These are phyloP conservation scores for Lithosia quadra DNA, from an alignment of 2,888 invertebrate genomes.

Conservation along the genomic window DNA sequence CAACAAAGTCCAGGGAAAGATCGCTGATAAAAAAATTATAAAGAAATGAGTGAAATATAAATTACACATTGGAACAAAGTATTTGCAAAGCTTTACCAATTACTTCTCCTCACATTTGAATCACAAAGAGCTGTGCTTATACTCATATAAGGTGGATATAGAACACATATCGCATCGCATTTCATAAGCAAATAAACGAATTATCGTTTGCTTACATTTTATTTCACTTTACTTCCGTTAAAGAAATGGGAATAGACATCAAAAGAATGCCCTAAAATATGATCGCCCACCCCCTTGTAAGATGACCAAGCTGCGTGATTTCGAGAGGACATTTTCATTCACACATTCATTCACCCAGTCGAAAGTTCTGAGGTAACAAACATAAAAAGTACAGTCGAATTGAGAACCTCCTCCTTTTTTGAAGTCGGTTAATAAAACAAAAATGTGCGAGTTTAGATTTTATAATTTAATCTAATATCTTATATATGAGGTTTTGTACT, in stretches of 20 bases:
- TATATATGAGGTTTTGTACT: too few relatives aligned
- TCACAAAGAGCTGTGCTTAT: neutral
- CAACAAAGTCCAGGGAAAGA: neutral
- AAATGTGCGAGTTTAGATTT: too few relatives aligned
- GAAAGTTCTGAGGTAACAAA: too few relatives aligned
- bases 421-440: too few relatives aligned
- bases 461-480: too few relatives aligned
- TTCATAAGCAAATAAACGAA: slow-evolving; percentile 52
- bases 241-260: slow-evolving; percentile 52
- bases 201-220: slow-evolving; percentile 53
- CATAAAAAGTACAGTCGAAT: too few relatives aligned
- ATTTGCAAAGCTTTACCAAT: neutral
- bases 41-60: neutral
- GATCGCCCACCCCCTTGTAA: slow-evolving; percentile 34
- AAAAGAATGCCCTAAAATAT: slow-evolving; percentile 57
- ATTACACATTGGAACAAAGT: neutral
- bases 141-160: neutral
- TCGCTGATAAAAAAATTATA: neutral
- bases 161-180: slow-evolving; percentile 16
- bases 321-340: slow-evolving; percentile 16
- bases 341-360: too few relatives aligned
- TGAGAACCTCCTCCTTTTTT: too few relatives aligned
- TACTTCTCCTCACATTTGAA: slow-evolving; percentile 9
- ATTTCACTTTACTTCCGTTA: slow-evolving; percentile 48
- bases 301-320: slow-evolving; percentile 14